Percentiles rank a stretch among this genome's conserved stretches.
Conservation (phyloP, 2,888 invertebrate genomes). For the Agrotis puta region DNA sequence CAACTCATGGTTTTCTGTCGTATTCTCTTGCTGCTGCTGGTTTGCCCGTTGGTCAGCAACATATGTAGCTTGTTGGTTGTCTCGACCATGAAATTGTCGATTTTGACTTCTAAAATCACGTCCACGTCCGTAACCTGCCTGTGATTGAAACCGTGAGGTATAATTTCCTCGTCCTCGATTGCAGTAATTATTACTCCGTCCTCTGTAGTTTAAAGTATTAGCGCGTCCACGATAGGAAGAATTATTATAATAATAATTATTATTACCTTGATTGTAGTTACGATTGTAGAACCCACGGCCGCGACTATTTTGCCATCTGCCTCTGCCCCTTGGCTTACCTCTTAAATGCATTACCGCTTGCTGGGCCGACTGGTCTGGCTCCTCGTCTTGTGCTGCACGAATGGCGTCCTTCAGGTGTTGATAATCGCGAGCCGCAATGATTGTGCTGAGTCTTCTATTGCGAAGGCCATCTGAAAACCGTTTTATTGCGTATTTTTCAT, state of each 20-base stretch:
- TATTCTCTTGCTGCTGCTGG: slow-evolving; percentile 8
- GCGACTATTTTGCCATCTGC: slow-evolving; percentile 6
- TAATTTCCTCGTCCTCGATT: not conserved
- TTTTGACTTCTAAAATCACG: not conserved
- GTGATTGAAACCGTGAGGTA: not conserved
- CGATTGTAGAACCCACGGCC: slow-evolving; percentile 7
- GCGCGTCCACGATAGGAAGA: slow-evolving; percentile 2
- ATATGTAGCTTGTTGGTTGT: slow-evolving; percentile 1
- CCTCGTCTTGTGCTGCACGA: slow-evolving; percentile 9
- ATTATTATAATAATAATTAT: slow-evolving; percentile 8
- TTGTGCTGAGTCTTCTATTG: slow-evolving; percentile 8
- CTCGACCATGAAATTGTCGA: not conserved
- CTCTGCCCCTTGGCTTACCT: slow-evolving; percentile 6
- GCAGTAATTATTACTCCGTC: not conserved
- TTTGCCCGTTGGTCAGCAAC: slow-evolving; percentile 6
- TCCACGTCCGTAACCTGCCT: not conserved
- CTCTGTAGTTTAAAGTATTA: slow-evolving; percentile 7
- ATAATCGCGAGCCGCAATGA: slow-evolving; percentile 11
- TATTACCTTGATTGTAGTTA: slow-evolving; percentile 11
- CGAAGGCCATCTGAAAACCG: slow-evolving; percentile 6
- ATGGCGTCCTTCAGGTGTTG: slow-evolving; percentile 10
- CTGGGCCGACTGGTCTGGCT: slow-evolving; percentile 5
- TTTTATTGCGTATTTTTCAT: not conserved
- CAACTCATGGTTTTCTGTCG: not conserved
- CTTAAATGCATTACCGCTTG: slow-evolving; percentile 14